Percentiles rank a stretch among this genome's conserved stretches.
phyloP scores from a whole-genome alignment of 2,113 vertebrate species.

The Pseudorhombus dupliciocellatus region DNA sequence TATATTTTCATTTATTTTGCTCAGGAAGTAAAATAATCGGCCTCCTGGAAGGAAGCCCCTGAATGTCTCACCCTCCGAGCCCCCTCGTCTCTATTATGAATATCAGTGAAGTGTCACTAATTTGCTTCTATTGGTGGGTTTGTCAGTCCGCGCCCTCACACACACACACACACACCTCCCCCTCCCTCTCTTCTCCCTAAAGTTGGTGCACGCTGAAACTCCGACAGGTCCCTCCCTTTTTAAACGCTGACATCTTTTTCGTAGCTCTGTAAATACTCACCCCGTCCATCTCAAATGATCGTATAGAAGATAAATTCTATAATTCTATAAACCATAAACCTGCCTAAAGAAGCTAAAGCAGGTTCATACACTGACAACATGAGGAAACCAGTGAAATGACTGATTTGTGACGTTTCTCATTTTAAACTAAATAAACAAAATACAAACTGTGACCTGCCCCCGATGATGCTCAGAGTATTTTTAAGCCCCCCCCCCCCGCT shows the following conservation, averaged over 20 bases:
- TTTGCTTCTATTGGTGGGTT: conserved; percentile 40
- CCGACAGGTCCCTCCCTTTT: conserved; percentile 4
- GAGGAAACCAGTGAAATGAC: too few relatives aligned
- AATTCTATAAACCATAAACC: too few relatives aligned
- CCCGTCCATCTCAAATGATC: too few relatives aligned
- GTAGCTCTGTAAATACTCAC: too few relatives aligned
- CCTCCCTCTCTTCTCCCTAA: background rate
- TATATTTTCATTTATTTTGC: background rate
- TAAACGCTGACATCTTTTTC: background rate
- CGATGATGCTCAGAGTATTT: background rate
- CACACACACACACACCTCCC: background rate
- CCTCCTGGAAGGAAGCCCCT: background rate
- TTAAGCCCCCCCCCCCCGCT: background rate
- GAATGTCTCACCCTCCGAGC: background rate
- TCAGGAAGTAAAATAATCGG: background rate
- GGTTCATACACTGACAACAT: too few relatives aligned
- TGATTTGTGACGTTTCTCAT: too few relatives aligned
- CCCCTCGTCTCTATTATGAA: conserved; percentile 25
- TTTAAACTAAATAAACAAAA: too few relatives aligned
- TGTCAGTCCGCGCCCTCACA: background rate
- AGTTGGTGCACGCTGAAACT: background rate
- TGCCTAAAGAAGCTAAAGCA: too few relatives aligned
- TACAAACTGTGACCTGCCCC: too few relatives aligned
- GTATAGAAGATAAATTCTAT: too few relatives aligned
- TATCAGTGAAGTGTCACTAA: conserved; percentile 54